Evolutionary conservation across 2,113 vertebrate genomes (phyloP).

Genomic region (Gobius niger): DNA sequence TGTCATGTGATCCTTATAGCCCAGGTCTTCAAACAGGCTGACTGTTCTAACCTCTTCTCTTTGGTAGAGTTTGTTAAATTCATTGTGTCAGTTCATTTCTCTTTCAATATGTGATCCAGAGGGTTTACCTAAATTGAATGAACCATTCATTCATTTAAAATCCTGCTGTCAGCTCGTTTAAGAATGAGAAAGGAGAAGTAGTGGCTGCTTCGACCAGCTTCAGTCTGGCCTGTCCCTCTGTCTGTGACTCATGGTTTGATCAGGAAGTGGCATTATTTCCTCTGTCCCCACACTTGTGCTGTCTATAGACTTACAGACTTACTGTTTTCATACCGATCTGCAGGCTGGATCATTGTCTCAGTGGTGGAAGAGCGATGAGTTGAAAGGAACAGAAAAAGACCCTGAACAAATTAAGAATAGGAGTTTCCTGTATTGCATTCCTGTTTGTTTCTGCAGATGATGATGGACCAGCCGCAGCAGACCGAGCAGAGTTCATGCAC

Average conservation of each 20-base stretch:
- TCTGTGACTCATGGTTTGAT: constrained; percentile 41
- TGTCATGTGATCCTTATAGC: too few relatives aligned
- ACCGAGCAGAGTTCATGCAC: constrained; percentile 95
- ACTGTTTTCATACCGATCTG: background rate
- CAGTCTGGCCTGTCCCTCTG: constrained; percentile 26
- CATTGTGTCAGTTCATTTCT: too few relatives aligned
- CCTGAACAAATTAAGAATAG: background rate
- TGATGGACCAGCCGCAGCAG: constrained; percentile 80
- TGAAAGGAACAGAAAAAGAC: constrained; percentile 35
- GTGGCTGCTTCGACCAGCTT: constrained; percentile 33
- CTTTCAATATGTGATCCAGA: too few relatives aligned
- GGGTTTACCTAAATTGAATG: background rate
- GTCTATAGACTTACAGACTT: background rate
- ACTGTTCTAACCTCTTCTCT: too few relatives aligned
- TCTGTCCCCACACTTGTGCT: constrained; percentile 1
- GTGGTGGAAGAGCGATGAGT: constrained; percentile 12
- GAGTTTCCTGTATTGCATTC: constrained; percentile 26
- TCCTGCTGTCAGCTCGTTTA: constrained; percentile 32
- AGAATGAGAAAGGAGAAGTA: constrained; percentile 62
- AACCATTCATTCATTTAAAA: constrained; percentile 71
- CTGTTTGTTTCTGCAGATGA: constrained; percentile 25
- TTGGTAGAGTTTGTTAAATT: background rate
- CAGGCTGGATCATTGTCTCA: background rate
- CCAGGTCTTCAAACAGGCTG: too few relatives aligned
- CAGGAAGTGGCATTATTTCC: constrained; percentile 48